Conservation (phyloP, 2,888 invertebrate genomes). For the Carcina quercana region DNA sequence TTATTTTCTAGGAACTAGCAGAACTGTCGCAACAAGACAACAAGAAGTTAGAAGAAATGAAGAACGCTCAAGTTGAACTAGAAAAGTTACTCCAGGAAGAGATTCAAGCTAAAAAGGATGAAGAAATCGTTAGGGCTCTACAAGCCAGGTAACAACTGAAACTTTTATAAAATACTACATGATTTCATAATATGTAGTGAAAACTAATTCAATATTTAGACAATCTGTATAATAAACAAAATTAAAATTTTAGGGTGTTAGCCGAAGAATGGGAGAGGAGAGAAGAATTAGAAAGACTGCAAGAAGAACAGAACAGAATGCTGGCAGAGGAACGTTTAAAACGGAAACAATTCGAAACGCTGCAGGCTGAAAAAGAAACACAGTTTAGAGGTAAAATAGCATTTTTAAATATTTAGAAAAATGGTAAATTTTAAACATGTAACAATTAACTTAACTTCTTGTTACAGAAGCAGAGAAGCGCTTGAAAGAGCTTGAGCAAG, state of each 20-base stretch:
- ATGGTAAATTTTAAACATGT: too few species aligned
- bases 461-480: conserved; percentile 81
- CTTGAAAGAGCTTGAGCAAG: conserved; percentile 80
- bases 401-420: too few species aligned
- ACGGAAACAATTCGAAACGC: conserved; percentile 81
- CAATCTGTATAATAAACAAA: not conserved
- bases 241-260: conserved; percentile 67
- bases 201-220: too few species aligned
- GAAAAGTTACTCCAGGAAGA: conserved; percentile 86
- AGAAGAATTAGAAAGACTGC: conserved; percentile 86
- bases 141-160: conserved; percentile 71
- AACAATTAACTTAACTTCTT: too few species aligned
- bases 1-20: conserved; percentile 71
- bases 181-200: too few species aligned
- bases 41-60: conserved; percentile 81
- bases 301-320: conserved; percentile 82
- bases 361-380: conserved; percentile 81
- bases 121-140: conserved; percentile 83
- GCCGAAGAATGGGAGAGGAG: conserved; percentile 90
- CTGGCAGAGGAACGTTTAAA: conserved; percentile 84
- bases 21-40: conserved; percentile 82
- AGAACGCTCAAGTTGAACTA: conserved; percentile 79
- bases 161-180: conserved; percentile 4
- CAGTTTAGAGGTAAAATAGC: conserved; percentile 79
- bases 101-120: conserved; percentile 88